phyloP scores from a whole-genome alignment of 1,140 invertebrate species.

The Drosophila albomicans region DNA sequence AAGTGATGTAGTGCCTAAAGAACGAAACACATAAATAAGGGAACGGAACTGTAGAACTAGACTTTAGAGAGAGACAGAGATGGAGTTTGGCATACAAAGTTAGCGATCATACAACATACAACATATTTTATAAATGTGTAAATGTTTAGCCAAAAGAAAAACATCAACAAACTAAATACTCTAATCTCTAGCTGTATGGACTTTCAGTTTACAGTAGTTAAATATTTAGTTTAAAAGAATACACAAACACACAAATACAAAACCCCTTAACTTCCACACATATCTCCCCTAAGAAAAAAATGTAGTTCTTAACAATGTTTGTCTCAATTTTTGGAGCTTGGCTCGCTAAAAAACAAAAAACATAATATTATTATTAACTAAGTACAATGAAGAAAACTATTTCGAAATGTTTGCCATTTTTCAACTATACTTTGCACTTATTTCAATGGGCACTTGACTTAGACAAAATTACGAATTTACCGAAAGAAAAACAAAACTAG shows the following conservation, averaged over 20 bases:
- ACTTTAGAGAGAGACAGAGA: not conserved
- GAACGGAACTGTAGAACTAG: not conserved
- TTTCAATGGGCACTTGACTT: slow-evolving; percentile 55
- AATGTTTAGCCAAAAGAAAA: slow-evolving; percentile 36
- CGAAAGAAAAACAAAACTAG: slow-evolving; percentile 5
- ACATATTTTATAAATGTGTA: slow-evolving; percentile 78
- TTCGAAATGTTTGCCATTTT: slow-evolving; percentile 42
- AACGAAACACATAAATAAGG: slow-evolving; percentile 16
- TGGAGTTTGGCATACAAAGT: not conserved
- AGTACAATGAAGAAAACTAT: slow-evolving; percentile 8
- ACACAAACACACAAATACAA: not conserved
- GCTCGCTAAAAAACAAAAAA: slow-evolving; percentile 23
- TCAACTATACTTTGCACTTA: slow-evolving; percentile 66
- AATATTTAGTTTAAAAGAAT: slow-evolving; percentile 3
- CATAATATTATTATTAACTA: slow-evolving; percentile 1
- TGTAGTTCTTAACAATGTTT: slow-evolving; percentile 47
- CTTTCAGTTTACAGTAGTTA: slow-evolving; percentile 16
- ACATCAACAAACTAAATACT: not conserved
- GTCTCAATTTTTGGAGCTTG: slow-evolving; percentile 44
- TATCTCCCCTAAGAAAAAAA: slow-evolving; percentile 34
- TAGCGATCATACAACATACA: slow-evolving; percentile 3
- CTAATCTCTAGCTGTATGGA: slow-evolving; percentile 31
- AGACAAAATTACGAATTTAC: slow-evolving; percentile 76
- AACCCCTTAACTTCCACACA: slow-evolving; percentile 57
- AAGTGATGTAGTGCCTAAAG: slow-evolving; percentile 77